Base-by-base conservation (phyloP, 1,140 invertebrate species). In the Centruroides vittatus region DNA sequence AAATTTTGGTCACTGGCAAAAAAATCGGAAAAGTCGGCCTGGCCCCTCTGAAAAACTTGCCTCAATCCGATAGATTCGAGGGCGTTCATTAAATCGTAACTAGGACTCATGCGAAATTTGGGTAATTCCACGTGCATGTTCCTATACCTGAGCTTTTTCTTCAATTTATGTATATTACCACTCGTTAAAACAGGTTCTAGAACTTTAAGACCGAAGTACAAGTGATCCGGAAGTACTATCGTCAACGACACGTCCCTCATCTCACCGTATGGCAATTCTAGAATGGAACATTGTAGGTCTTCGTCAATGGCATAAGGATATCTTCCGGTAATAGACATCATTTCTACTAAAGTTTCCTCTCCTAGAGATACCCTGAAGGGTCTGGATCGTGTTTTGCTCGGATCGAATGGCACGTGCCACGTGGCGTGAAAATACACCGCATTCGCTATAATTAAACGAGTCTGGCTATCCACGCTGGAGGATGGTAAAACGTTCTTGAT, bases 191-290 rank as follows among this genome's bases (percentile, higher is more conserved):
- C n/a, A 4, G 57, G 46, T 10, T 70, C 61, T 6, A 73, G 50
- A 8, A 52, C 11, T 46, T 61, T 59, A 7, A 73, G 60, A 48
- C 66, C 69, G 55, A 62, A 58, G 23, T 56, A 60, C 23, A 66
- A 55, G 50, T 67, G 62, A 59, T 64, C 47, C 53, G 66, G 73
- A 1, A 74, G 63, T 1, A 73, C 47, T 41, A 74, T 66, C 68
- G 84, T 85, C 88, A 95, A 91, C 59, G 86, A 88, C 51, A 93
- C 80, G 35, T 86, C 80, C 5, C 41, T 6, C 49, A 86, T 80
- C n/a, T 86, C 84, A 66, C 86, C 84, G 74, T 93, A 94, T 0
- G 89, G 89, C 41, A 95, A 72, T 71, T 93, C 88, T 9, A 94
- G 70, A 23, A 92, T 81, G 67, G 91, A 86, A 0, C 84, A 85